These are phyloP conservation scores for Drosophila navojoa DNA, from an alignment of 1,140 invertebrate genomes.

Conservation along the genomic window DNA sequence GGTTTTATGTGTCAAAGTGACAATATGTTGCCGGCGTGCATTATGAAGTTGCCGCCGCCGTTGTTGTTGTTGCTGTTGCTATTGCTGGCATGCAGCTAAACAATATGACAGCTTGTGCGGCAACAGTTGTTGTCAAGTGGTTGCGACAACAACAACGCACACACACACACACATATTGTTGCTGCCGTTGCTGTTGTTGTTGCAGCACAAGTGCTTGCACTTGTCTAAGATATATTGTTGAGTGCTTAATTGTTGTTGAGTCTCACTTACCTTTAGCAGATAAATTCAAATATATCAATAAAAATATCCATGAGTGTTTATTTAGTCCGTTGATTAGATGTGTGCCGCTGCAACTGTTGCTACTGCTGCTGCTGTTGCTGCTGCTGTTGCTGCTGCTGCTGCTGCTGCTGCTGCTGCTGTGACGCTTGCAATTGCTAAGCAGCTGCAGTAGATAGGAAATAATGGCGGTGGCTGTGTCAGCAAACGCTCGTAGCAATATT, in stretches of 20 bases:
- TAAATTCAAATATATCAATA: slow-evolving; percentile 84
- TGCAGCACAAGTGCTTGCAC: slow-evolving; percentile 42
- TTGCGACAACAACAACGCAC: slow-evolving; percentile 35
- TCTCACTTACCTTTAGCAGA: slow-evolving; percentile 83
- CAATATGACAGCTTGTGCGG: slow-evolving; percentile 42
- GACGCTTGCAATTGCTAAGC: slow-evolving; percentile 15
- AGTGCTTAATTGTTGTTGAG: slow-evolving; percentile 26
- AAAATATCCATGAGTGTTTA: slow-evolving; percentile 84
- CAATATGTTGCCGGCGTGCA: slow-evolving; percentile 73
- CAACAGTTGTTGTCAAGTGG: slow-evolving; percentile 55
- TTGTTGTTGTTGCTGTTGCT: slow-evolving; percentile 31
- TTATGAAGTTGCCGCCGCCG: slow-evolving; percentile 54
- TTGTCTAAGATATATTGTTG: slow-evolving; percentile 34
- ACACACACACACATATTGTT: slow-evolving; percentile 18
- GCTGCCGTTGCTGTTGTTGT: slow-evolving; percentile 23
- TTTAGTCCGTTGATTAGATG: slow-evolving; percentile 78
- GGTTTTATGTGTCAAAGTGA: slow-evolving; percentile 80
- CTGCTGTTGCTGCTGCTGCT: slow-evolving; percentile 20
- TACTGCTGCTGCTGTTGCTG: slow-evolving; percentile 26
- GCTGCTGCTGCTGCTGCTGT: neutral
- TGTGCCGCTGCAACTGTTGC: slow-evolving; percentile 51
- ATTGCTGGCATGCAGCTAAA: slow-evolving; percentile 44
- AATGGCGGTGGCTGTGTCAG: slow-evolving; percentile 48
- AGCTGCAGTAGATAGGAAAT: slow-evolving; percentile 61
- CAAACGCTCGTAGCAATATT: slow-evolving; percentile 40